A percentile compares a stretch with the other conserved stretches of the same genome.
Evolutionary conservation across 2,113 vertebrate genomes (phyloP).

Genomic region (Oncorhynchus mykiss): DNA sequence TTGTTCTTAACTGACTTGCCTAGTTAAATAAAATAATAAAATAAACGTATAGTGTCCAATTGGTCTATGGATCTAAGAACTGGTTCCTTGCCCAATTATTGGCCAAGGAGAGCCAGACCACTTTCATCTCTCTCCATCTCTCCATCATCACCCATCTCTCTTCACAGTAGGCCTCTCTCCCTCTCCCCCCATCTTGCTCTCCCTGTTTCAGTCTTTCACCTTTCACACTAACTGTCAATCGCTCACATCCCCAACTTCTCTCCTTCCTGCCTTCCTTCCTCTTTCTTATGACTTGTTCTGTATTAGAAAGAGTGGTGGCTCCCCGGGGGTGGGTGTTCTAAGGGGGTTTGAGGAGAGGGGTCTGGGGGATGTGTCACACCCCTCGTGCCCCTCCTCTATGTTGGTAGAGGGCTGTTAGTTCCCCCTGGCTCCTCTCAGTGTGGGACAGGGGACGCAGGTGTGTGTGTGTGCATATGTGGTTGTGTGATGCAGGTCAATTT

Average conservation of each 20-base stretch:
- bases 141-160: not conserved
- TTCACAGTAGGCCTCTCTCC: too few relatives aligned
- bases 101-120: not conserved
- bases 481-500: slow-evolving; percentile 10
- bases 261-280: not conserved
- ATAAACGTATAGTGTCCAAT: not conserved
- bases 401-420: slow-evolving; percentile 19
- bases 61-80: slow-evolving; percentile 1
- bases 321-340: not conserved
- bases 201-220: not conserved
- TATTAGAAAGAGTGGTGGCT: not conserved
- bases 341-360: not conserved
- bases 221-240: slow-evolving; percentile 6
- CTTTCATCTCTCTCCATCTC: not conserved
- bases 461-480: too few relatives aligned
- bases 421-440: slow-evolving; percentile 29
- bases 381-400: slow-evolving; percentile 4
- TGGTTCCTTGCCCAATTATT: slow-evolving; percentile 14
- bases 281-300: not conserved
- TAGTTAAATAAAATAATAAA: too few relatives aligned
- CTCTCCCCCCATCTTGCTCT: not conserved
- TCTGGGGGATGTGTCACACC: slow-evolving; percentile 18
- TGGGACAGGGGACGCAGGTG: too few relatives aligned
- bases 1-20: too few relatives aligned
- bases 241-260: not conserved